Percentiles rank a stretch among this genome's conserved stretches.
phyloP scores from a whole-genome alignment of 1,140 invertebrate species.

The Drosophila elegans region DNA sequence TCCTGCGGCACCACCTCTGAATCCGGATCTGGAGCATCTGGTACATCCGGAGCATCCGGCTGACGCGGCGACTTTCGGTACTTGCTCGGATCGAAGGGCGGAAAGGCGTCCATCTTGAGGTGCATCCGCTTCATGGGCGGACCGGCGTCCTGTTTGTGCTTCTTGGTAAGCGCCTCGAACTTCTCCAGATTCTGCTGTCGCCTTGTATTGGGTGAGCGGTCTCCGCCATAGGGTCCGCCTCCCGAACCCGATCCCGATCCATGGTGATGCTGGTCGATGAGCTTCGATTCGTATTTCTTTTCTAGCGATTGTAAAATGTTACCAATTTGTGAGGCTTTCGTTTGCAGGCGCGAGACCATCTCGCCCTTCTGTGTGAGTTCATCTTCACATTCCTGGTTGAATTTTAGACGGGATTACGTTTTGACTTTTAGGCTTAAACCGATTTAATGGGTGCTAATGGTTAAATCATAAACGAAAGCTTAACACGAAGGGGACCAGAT shows the following conservation, averaged over 20 bases:
- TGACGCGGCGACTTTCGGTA: constrained; percentile 85
- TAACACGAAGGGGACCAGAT: constrained; percentile 33
- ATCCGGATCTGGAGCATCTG: neutral
- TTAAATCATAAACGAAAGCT: constrained; percentile 18
- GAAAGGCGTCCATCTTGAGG: constrained; percentile 83
- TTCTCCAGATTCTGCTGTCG: constrained; percentile 82
- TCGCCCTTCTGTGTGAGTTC: constrained; percentile 96
- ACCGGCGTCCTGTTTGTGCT: constrained; percentile 80
- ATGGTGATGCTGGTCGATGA: constrained; percentile 70
- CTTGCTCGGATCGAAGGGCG: constrained; percentile 85
- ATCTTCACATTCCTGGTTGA: constrained; percentile 94
- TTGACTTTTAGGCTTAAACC: constrained; percentile 34
- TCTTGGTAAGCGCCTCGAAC: constrained; percentile 82
- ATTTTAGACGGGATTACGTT: constrained; percentile 63
- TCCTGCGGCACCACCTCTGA: neutral
- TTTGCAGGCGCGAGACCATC: constrained; percentile 95
- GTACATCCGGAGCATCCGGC: constrained; percentile 10
- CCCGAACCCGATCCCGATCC: constrained; percentile 20
- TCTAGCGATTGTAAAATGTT: constrained; percentile 95
- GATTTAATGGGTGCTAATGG: constrained; percentile 39
- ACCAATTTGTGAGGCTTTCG: constrained; percentile 95
- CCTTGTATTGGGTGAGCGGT: constrained; percentile 73
- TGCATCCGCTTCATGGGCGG: constrained; percentile 83
- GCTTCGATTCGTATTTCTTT: constrained; percentile 87
- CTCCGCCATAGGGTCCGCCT: constrained; percentile 36